phyloP scores from a whole-genome alignment of 2,888 invertebrate species.

The Andricus quercusramuli region DNA sequence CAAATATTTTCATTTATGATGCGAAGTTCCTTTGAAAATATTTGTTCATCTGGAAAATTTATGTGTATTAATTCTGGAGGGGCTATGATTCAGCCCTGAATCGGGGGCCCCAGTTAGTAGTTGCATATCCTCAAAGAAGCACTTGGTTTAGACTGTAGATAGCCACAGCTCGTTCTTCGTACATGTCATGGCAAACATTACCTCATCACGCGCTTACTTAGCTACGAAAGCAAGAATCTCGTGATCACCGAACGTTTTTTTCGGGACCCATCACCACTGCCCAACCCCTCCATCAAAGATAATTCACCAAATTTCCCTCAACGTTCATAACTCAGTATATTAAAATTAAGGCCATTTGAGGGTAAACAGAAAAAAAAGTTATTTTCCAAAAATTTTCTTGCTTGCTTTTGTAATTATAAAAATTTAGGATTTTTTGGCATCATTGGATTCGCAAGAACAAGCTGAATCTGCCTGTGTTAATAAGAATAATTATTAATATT shows the following conservation, averaged over 20 bases:
- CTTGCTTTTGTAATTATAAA: too few species aligned
- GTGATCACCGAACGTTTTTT: neutral
- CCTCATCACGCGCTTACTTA: conserved; percentile 45
- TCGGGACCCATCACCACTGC: neutral
- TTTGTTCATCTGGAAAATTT: neutral
- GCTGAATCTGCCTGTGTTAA: too few species aligned
- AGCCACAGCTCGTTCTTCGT: neutral
- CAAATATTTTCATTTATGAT: too few species aligned
- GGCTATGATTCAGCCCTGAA: neutral
- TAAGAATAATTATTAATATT: too few species aligned
- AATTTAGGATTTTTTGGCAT: too few species aligned
- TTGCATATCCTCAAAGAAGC: neutral
- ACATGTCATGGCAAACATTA: conserved; percentile 48
- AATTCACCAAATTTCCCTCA: neutral
- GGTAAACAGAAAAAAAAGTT: too few species aligned
- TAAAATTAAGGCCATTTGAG: neutral
- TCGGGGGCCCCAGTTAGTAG: neutral
- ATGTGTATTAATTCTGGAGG: neutral
- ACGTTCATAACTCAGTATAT: neutral
- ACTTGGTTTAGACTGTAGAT: neutral
- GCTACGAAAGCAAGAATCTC: neutral
- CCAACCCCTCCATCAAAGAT: neutral
- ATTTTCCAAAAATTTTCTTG: too few species aligned
- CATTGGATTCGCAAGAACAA: too few species aligned
- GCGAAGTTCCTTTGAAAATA: too few species aligned